Evolutionary conservation across 2,888 invertebrate species (phyloP).

Genomic region (Drosophila affinis): DNA sequence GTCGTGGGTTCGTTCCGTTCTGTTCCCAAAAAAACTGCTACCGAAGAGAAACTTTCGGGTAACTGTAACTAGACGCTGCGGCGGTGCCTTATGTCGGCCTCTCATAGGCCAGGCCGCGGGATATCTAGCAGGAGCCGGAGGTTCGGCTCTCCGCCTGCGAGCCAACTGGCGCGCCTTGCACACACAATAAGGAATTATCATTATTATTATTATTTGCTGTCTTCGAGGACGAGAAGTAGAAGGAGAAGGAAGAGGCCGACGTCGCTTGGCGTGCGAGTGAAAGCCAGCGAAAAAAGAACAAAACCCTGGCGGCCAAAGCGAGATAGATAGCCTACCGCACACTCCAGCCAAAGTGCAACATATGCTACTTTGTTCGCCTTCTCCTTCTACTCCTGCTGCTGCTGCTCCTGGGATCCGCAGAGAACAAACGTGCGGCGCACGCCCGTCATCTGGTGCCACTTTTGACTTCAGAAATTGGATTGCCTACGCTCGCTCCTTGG

Average conservation of each 20-base stretch:
- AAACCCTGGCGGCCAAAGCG: constrained; percentile 41
- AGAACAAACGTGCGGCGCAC: constrained; percentile 80
- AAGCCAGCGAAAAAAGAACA: constrained; percentile 67
- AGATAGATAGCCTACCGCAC: constrained; percentile 41
- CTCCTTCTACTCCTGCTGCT: constrained; percentile 25
- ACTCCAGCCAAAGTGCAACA: constrained; percentile 77
- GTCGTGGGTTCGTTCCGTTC: constrained; percentile 12
- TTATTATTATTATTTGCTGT: constrained; percentile 65
- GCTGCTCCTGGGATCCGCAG: constrained; percentile 22
- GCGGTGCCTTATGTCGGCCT: constrained; percentile 27
- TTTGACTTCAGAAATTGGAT: constrained; percentile 81
- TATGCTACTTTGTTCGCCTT: constrained; percentile 74
- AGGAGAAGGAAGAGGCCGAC: not conserved
- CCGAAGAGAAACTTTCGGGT: constrained; percentile 35
- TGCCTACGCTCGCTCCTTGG: constrained; percentile 62
- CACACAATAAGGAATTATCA: constrained; percentile 74
- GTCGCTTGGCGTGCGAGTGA: constrained; percentile 75
- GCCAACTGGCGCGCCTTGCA: constrained; percentile 51
- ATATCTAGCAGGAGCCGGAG: constrained; percentile 9
- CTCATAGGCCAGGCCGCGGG: not conserved
- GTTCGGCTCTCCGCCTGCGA: constrained; percentile 20
- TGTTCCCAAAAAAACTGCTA: constrained; percentile 39
- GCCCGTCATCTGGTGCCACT: constrained; percentile 83
- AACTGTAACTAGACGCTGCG: constrained; percentile 41
- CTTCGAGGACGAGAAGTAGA: constrained; percentile 45